phyloP scores from a whole-genome alignment of 2,797 vertebrate species.

The Phalloptychus januarius region DNA sequence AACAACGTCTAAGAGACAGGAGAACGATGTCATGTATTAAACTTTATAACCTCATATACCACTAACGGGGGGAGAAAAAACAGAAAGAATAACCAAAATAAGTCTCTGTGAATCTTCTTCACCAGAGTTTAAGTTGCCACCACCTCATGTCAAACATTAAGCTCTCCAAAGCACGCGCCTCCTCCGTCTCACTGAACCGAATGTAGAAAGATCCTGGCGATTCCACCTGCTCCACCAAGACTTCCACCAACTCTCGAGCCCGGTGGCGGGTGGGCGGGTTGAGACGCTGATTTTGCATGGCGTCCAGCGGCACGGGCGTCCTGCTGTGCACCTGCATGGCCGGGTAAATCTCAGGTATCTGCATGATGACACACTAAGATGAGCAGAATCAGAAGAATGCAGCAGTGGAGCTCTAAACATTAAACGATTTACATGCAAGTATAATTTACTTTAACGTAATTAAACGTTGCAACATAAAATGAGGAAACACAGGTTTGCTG shows the following conservation, averaged over 20 bases:
- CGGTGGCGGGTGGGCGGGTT: slow-evolving; percentile 70
- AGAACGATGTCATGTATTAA: background rate
- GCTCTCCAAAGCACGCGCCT: slow-evolving; percentile 82
- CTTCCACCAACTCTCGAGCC: slow-evolving; percentile 78
- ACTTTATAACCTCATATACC: background rate
- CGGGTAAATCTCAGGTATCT: slow-evolving; percentile 61
- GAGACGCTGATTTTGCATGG: slow-evolving; percentile 80
- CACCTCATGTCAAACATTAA: slow-evolving; percentile 97
- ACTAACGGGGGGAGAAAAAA: background rate
- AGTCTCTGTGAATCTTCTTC: background rate
- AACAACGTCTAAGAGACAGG: slow-evolving; percentile 80
- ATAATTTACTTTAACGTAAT: too few species aligned
- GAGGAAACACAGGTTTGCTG: background rate
- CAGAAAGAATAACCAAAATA: too few species aligned
- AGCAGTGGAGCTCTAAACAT: background rate
- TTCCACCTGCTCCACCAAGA: slow-evolving; percentile 83
- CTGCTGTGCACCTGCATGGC: slow-evolving; percentile 29
- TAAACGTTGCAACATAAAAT: background rate
- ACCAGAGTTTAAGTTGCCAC: background rate
- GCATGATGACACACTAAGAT: background rate
- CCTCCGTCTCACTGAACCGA: slow-evolving; percentile 78
- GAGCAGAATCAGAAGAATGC: background rate
- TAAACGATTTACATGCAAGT: background rate
- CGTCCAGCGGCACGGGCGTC: slow-evolving; percentile 84
- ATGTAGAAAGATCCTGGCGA: slow-evolving; percentile 91